Conservation (phyloP, 2,113 vertebrate genomes). For the Bubo bubo region DNA sequence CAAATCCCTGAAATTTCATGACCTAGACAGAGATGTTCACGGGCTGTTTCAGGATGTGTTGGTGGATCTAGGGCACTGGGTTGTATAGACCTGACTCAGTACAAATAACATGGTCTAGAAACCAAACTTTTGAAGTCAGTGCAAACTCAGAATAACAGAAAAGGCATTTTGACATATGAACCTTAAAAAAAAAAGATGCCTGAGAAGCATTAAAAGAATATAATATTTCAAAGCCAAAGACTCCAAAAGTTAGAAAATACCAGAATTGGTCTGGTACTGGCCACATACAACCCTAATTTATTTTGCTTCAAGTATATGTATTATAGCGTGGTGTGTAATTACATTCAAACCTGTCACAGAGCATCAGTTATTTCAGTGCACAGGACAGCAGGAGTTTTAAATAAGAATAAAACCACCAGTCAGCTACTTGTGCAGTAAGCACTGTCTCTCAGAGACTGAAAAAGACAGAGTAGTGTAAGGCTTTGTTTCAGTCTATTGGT, state of each 20-base stretch:
- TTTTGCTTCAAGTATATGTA: not conserved
- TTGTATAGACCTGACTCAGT: not conserved
- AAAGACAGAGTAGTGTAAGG: not conserved
- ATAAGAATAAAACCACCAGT: not conserved
- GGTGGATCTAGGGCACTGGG: not conserved
- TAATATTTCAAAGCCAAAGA: not conserved
- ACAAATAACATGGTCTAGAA: not conserved
- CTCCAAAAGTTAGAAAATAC: not conserved
- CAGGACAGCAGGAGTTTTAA: not conserved
- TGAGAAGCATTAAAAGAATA: not conserved
- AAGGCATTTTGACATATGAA: not conserved
- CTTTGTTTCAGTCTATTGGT: not conserved
- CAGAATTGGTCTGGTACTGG: not conserved
- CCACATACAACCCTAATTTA: not conserved
- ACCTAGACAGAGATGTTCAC: not conserved
- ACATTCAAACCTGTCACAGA: not conserved
- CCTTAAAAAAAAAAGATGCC: not conserved
- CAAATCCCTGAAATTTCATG: not conserved
- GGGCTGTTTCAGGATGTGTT: not conserved
- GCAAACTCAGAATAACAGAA: not conserved
- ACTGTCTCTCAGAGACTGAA: not conserved
- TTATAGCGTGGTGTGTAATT: not conserved
- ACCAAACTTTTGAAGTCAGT: not conserved
- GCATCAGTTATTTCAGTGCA: not conserved
- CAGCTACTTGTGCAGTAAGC: not conserved